These are phyloP conservation scores for Knipowitschia caucasica DNA, from an alignment of 2,797 vertebrate genomes.

Conservation along the genomic window DNA sequence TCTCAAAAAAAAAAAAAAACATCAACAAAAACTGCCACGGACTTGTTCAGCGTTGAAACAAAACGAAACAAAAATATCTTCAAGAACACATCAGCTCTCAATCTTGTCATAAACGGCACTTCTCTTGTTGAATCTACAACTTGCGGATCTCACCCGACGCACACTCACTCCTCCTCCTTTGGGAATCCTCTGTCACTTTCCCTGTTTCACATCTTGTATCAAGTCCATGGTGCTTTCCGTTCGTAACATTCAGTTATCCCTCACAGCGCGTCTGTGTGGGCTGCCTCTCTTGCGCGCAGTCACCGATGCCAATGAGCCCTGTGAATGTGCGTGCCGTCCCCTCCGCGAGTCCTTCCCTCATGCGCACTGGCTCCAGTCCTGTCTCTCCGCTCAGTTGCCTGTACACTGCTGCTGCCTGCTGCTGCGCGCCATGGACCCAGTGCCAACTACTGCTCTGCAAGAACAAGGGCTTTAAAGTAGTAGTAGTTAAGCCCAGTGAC, in stretches of 20 bases:
- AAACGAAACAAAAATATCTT: background rate
- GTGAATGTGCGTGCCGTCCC: conserved; percentile 34
- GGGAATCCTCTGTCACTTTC: conserved; percentile 27
- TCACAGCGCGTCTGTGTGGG: conserved; percentile 22
- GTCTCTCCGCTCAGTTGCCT: conserved; percentile 56
- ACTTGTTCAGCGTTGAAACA: background rate
- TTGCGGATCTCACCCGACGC: conserved; percentile 43
- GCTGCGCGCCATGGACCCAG: conserved; percentile 43
- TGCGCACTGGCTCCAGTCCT: conserved; percentile 55
- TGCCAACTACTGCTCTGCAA: conserved; percentile 41
- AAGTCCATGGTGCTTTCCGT: conserved; percentile 15
- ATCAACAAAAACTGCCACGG: conserved; percentile 9
- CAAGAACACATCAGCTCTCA: conserved; percentile 5
- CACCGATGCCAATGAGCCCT: conserved; percentile 46
- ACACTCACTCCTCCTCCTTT: conserved; percentile 33
- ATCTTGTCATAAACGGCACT: conserved; percentile 16
- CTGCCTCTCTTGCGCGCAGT: conserved; percentile 22
- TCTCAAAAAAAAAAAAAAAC: too few relatives aligned
- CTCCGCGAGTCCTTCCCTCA: conserved; percentile 26
- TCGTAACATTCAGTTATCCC: conserved; percentile 18
- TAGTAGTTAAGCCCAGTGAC: too few relatives aligned
- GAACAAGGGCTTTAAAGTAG: background rate
- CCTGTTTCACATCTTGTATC: conserved; percentile 22
- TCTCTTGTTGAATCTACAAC: conserved; percentile 35
- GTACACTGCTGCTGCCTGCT: conserved; percentile 30